Evolutionary conservation across 2,113 vertebrate genomes (phyloP).

Genomic region (Myotis davidii): DNA sequence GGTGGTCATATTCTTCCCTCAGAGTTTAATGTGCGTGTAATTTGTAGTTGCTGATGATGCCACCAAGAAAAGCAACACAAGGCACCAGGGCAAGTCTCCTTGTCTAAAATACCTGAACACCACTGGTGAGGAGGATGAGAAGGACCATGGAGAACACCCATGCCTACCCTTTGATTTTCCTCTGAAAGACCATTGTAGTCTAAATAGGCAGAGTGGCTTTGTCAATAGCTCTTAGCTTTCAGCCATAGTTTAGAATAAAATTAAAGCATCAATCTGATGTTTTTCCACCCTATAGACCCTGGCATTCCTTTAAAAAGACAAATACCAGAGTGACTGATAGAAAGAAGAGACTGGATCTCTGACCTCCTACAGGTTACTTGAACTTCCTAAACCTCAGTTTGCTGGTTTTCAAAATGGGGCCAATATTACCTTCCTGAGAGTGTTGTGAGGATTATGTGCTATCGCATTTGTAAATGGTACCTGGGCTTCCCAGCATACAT

Average conservation of each 20-base stretch:
- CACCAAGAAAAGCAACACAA: not conserved
- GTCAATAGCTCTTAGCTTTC: not conserved
- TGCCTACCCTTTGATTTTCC: not conserved
- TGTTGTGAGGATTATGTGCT: not conserved
- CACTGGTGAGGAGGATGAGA: not conserved
- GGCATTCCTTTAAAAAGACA: not conserved
- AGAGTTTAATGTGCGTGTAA: not conserved
- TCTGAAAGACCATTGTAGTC: not conserved
- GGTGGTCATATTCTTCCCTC: not conserved
- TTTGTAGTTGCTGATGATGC: not conserved
- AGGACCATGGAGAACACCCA: not conserved
- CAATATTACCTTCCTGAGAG: fast-evolving
- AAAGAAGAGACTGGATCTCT: not conserved
- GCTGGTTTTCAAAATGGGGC: not conserved
- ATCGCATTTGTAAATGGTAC: not conserved
- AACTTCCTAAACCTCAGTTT: not conserved
- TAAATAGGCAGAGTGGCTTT: not conserved
- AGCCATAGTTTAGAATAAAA: not conserved
- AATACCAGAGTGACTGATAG: not conserved
- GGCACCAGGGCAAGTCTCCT: not conserved
- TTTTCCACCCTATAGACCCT: not conserved
- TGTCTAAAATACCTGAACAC: not conserved
- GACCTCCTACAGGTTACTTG: not conserved
- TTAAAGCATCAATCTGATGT: not conserved
- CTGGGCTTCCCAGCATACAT: not conserved